Base-by-base conservation (phyloP, 2,113 vertebrate species). In the Mormyrus iriodes region DNA sequence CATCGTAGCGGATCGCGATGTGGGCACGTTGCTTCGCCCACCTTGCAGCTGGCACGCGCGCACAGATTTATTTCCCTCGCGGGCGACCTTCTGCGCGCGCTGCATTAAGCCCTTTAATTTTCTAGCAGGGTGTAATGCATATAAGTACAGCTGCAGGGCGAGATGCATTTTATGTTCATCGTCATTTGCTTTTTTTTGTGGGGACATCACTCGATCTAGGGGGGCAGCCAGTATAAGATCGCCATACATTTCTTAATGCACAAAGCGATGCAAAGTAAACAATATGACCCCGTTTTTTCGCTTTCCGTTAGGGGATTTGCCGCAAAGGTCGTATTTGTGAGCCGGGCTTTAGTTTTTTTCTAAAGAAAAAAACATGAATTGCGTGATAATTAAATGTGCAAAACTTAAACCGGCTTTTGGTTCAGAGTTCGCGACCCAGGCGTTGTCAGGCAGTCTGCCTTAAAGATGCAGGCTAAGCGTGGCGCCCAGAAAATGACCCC, bases 31-130 rank as follows among this genome's bases (percentile, higher is more conserved):
- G 88, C 73, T 55, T 53, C 17, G 27, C 65, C 83, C 42, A 65
- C 44, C 87, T 51, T 31, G 87, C 44, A 51, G 46, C 44, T 79
- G 73, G 73, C 35, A 76, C 31, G 65, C 61, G 84, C 21, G 52
- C 55, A 19, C 49, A n/a, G 8, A 53, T 27, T 86, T n/a, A 44
- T 85, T 48, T 39, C 2, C 24, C 85, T 86, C 53, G 6, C 51
- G 84, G 31, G 58, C 84, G 89, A 87, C 35, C 85, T 90, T 39
- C 42, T 73, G 39, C 19, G 17, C 83, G 69, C 83, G n/a, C 1
- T 44, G 58, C 85, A 87, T 79, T 87, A 87, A 87, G 86, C 84
- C 21, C 51, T 51, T 89, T 89, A 69, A 46, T 89, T 55, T 46
- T 39, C 42, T 84, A 61, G 15, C 73, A 21, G 73, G 15, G 73